phyloP scores from a whole-genome alignment of 2,888 invertebrate species.

The Xiphydria camelus region DNA sequence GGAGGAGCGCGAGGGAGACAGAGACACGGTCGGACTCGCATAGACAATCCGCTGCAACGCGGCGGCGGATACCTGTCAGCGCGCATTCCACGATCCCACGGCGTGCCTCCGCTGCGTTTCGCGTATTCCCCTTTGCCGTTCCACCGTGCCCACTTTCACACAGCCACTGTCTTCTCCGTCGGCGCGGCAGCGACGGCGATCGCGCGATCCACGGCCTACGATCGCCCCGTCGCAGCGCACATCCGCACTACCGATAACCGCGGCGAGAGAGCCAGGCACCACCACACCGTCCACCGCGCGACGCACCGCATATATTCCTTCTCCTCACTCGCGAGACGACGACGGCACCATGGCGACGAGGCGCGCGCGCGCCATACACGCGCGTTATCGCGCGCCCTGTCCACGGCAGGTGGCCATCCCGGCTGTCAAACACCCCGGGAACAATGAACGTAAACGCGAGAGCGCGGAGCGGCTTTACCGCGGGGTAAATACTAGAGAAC shows the following conservation, averaged over 20 bases:
- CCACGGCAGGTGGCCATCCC: constrained; percentile 9
- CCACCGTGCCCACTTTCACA: no score
- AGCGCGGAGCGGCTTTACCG: constrained; percentile 41
- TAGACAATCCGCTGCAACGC: constrained; percentile 41
- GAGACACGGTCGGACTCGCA: constrained; percentile 20
- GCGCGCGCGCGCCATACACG: constrained; percentile 9
- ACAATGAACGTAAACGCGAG: constrained; percentile 22
- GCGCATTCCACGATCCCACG: constrained; percentile 49
- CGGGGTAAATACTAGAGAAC: constrained; percentile 50
- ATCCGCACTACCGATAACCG: no score
- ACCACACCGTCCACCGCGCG: not conserved
- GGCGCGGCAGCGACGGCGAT: no score
- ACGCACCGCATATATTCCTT: no score
- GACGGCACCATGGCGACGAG: constrained; percentile 1
- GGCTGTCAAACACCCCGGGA: constrained; percentile 24
- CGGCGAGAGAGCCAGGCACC: no score
- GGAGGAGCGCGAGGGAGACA: constrained; percentile 13
- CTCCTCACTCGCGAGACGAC: not conserved
- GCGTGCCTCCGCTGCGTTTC: constrained; percentile 12
- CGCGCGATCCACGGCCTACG: constrained; percentile 4
- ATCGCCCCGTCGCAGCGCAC: no score
- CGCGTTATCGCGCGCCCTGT: constrained; percentile 15
- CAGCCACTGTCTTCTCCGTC: no score
- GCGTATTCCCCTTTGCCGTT: no score
- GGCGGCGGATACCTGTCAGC: constrained; percentile 48